Evolutionary conservation across 2,113 vertebrate genomes (phyloP), one percentile per base, ranked within the genome.

Genomic region (Lagopus leucura): DNA sequence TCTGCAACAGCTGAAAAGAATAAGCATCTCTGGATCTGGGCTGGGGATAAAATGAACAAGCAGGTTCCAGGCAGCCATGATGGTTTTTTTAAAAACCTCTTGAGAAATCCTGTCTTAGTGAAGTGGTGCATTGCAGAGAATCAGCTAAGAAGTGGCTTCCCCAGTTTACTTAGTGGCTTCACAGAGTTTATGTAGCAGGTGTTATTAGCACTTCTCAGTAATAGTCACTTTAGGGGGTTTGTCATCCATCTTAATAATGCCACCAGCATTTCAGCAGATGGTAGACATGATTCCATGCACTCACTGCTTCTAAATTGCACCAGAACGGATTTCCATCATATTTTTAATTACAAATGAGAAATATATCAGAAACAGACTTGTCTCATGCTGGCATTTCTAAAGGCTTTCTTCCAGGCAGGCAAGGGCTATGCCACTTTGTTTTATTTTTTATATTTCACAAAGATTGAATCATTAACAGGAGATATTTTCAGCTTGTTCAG

Each of bases 311-410:
- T 85, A 82, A 97, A 93, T 36, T 92, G 77, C 55, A 78, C 20
- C 69, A 84, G 40, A 67, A 91, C 38, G 63, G 70, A 60, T 84
- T 94, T 95, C 80, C 50, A 83, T 84, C 64, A 71, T 79, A 84
- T 83, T 95, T 95, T 97, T 84, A 96, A 92, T 91, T 96, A 92
- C 90, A 83, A 91, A 92, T 47, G 24, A 71, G 69, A 95, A 96
- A 89, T 67, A 13, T 32, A 27, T 38, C 82, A 58, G 54, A 72
- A 94, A 69, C 13, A 70, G 36, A 42, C 40, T 82, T 93, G 25
- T 75, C 69, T 48, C 72, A 34, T 50, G 27, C 10, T 19, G 47
- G 15, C 42, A 32, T 88, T 95, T 96, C 93, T 65, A 91, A 80
- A 30, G n/a, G 13, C 30, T 47, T 82, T 91, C 17, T 73, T 73